phyloP scores from a whole-genome alignment of 2,888 invertebrate genomes.

The Oscheius onirici region DNA sequence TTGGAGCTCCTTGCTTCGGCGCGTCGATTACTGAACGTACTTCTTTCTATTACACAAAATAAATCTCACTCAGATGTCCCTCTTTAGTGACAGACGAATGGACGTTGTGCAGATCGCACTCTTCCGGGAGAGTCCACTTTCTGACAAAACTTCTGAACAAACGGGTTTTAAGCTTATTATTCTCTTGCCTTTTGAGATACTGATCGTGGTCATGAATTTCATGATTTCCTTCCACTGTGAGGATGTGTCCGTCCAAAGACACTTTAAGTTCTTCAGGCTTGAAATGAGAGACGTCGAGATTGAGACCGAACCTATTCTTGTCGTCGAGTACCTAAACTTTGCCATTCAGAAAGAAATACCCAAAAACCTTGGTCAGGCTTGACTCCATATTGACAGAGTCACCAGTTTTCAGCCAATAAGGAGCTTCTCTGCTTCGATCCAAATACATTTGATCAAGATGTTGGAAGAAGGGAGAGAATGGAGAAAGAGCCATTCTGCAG shows the following conservation, averaged over 20 bases:
- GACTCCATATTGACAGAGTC: too few relatives aligned
- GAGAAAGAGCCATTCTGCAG: too few relatives aligned
- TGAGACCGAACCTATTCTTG: constrained; percentile 37
- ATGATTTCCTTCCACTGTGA: constrained; percentile 44
- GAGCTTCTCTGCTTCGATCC: too few relatives aligned
- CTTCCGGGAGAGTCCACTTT: constrained; percentile 36
- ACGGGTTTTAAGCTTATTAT: not conserved
- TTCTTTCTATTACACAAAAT: too few relatives aligned
- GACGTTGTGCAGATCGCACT: constrained; percentile 38
- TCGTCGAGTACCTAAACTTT: constrained; percentile 34
- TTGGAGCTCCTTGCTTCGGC: too few relatives aligned
- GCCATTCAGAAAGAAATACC: not conserved
- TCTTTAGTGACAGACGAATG: constrained; percentile 24
- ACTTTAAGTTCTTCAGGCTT: constrained; percentile 51
- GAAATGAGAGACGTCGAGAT: constrained; percentile 40
- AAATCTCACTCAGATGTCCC: constrained; percentile 29
- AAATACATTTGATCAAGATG: too few relatives aligned
- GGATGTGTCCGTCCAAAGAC: constrained; percentile 37
- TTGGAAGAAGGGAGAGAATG: too few relatives aligned
- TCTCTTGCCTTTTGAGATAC: constrained; percentile 31
- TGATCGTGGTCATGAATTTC: constrained; percentile 42
- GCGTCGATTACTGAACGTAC: too few relatives aligned
- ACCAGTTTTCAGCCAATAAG: too few relatives aligned
- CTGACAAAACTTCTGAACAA: constrained; percentile 40
- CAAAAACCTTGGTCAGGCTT: not conserved